phyloP scores from a whole-genome alignment of 2,888 invertebrate species.

The Synergus itoensis region DNA sequence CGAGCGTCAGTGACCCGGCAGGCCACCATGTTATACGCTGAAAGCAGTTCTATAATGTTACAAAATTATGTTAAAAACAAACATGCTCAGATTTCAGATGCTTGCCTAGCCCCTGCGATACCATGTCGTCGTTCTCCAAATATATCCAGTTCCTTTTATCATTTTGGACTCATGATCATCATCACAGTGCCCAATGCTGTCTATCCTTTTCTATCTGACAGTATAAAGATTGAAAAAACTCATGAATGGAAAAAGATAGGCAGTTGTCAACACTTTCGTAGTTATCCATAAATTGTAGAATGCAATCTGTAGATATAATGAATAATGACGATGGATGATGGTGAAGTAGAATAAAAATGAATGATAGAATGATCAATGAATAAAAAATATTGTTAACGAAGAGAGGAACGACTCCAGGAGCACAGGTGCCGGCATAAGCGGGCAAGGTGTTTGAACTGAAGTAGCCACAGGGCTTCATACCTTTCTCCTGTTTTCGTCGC shows the following conservation, averaged over 20 bases:
- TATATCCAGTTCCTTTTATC: background rate
- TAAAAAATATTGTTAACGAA: background rate
- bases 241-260: too few species aligned
- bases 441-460: slow-evolving; percentile 45
- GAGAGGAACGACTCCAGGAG: slow-evolving; percentile 56
- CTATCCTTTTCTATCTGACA: background rate
- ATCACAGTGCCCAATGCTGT: background rate
- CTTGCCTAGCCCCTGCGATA: slow-evolving; percentile 65
- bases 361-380: background rate
- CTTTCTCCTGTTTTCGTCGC: slow-evolving; percentile 98
- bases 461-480: slow-evolving; percentile 79
- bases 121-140: slow-evolving; percentile 55
- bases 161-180: slow-evolving; percentile 18
- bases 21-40: slow-evolving; percentile 99
- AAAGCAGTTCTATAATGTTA: slow-evolving; percentile 81
- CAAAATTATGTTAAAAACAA: slow-evolving; percentile 70
- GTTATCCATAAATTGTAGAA: too few species aligned
- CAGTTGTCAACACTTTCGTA: too few species aligned
- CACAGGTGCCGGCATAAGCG: slow-evolving; percentile 64
- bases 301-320: too few species aligned
- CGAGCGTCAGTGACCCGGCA: slow-evolving; percentile 96
- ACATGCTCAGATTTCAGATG: slow-evolving; percentile 60
- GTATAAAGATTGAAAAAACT: background rate
- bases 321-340: background rate
- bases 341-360: background rate